Base-by-base conservation (phyloP, 2,797 vertebrate species). In the Gobio occitaniae region DNA sequence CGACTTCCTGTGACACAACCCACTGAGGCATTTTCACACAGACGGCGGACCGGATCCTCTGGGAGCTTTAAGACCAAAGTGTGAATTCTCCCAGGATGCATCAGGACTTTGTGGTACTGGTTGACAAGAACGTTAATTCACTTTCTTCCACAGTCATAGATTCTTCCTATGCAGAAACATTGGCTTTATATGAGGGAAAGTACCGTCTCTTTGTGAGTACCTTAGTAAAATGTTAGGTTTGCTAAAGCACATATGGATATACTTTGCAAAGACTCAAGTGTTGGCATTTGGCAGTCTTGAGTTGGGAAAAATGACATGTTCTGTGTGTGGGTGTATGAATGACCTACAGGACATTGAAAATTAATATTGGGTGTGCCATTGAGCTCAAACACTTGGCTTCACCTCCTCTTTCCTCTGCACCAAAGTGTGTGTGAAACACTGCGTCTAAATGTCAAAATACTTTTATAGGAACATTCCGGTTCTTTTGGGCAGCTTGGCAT, bases 391-490 rank as follows among this genome's bases (percentile, higher is more conserved):
- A 87, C 81, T 90, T 92, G 89, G 89, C 90, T 47, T 84, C 78
- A 15, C 75, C 74, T 74, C 59, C 47, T 68, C 85, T 32, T 80
- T 75, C 81, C 83, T 86, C 84, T 89, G 75, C 78, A 78, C 48
- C 29, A 63, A 36, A 82, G 21, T 70, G 68, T 80, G 75, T 66
- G 88, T 90, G 84, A 88, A 87, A 87, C 90, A 89, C 82, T 38
- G 84, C 61, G 29, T 87, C 87, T 90, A 91, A 94, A 94, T 92
- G 93, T 92, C 93, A 92, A 87, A 86, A 90, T 29, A 48, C 77
- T 87, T 71, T 59, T 72, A 82, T 59, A 89, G 88, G 89, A 91
- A 90, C 92, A 83, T 92, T 92, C 86, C 84, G 69, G 13, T 61
- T 86, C 56, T 90, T 86, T 88, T 88, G 91, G 92, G 89, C 84